A percentile compares a stretch with the other conserved stretches of the same genome.
Evolutionary conservation across 92 coral and sea anemone species (phyloP).

Genomic region (Palythoa grandis): DNA sequence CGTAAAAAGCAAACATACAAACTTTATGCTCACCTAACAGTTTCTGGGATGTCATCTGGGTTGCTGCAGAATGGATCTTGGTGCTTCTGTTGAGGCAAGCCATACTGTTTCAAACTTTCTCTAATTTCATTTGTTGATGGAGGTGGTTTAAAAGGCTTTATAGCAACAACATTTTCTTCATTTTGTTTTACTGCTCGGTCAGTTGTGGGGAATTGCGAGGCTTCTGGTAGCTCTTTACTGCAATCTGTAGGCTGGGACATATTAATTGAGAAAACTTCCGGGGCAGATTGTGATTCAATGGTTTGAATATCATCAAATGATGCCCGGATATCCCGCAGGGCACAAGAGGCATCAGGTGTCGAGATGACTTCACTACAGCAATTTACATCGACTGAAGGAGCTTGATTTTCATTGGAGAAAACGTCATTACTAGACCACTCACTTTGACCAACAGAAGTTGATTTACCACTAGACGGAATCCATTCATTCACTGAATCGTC

Average conservation of each 20-base stretch:
- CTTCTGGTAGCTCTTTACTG: neutral
- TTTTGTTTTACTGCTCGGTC: neutral
- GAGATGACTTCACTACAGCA: neutral
- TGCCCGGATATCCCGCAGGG: neutral
- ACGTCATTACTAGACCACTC: neutral
- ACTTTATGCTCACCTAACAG: constrained; percentile 62
- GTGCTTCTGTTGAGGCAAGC: constrained; percentile 82
- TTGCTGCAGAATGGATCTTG: constrained; percentile 91
- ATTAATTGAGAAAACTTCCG: neutral
- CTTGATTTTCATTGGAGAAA: neutral
- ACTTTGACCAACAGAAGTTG: neutral
- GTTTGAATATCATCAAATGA: neutral
- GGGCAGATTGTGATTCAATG: neutral
- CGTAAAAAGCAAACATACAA: neutral
- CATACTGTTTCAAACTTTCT: constrained; percentile 64
- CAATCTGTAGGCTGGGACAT: neutral
- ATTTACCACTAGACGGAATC: neutral
- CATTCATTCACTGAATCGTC: neutral
- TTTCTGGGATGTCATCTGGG: constrained; percentile 89
- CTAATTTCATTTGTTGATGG: constrained; percentile 67
- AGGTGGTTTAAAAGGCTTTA: constrained; percentile 71
- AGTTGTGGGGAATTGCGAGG: neutral
- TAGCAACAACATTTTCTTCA: constrained; percentile 15
- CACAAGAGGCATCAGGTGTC: neutral
- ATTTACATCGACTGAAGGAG: neutral